Percentiles rank a stretch among this genome's conserved stretches.
Conservation (phyloP, 1,140 invertebrate genomes). For the Chironomus tepperi region DNA sequence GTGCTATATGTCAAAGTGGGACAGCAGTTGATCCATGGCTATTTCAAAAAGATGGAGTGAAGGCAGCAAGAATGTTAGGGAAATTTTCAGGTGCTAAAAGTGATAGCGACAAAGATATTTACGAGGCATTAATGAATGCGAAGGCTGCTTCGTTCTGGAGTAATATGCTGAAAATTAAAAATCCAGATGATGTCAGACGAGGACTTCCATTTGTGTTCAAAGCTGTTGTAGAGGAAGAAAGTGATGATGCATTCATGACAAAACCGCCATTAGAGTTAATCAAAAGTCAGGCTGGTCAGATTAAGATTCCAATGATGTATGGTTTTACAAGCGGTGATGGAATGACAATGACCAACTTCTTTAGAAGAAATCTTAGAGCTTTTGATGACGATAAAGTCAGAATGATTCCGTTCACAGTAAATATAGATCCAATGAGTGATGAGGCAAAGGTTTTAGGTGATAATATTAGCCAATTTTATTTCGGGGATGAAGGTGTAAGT, state of each 20-base stretch:
- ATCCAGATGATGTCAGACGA: background rate
- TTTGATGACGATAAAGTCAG: conserved; percentile 32
- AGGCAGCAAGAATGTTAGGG: conserved; percentile 31
- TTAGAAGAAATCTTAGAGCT: conserved; percentile 30
- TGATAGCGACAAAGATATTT: conserved; percentile 4
- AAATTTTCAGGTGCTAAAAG: conserved; percentile 28
- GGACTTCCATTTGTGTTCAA: conserved; percentile 9
- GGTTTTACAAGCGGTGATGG: background rate
- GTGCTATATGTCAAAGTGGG: conserved; percentile 42
- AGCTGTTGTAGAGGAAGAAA: background rate
- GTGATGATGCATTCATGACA: conserved; percentile 12
- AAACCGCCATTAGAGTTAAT: background rate
- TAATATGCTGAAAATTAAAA: background rate
- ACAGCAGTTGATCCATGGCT: conserved; percentile 35
- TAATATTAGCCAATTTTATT: conserved; percentile 34
- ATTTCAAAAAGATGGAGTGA: conserved; percentile 26
- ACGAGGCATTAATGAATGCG: conserved; percentile 6
- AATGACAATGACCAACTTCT: conserved; percentile 22
- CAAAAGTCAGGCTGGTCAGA: background rate
- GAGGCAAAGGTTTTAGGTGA: conserved; percentile 29
- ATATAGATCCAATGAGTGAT: conserved; percentile 26
- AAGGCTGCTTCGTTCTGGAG: background rate
- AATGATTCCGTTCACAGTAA: conserved; percentile 30
- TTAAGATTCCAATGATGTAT: conserved; percentile 1
- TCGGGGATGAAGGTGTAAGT: conserved; percentile 30